phyloP scores from a whole-genome alignment of 2,888 invertebrate genomes.

The Eubasilissa splendida region DNA sequence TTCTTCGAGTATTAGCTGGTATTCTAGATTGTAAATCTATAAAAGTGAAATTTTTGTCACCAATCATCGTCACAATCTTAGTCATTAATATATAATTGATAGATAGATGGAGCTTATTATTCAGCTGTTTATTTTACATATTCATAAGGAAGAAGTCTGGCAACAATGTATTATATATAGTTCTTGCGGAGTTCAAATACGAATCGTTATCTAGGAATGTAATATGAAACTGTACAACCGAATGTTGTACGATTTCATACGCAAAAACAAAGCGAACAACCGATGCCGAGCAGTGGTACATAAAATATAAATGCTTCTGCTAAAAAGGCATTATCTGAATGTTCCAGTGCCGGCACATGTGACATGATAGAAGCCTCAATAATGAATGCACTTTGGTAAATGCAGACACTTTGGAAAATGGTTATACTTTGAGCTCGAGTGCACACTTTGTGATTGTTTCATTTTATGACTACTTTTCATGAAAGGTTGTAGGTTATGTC shows the following conservation, averaged over 20 bases:
- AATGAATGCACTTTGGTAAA: slow-evolving; percentile 34
- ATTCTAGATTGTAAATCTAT: too few species aligned
- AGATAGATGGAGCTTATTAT: too few species aligned
- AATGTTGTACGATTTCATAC: neutral
- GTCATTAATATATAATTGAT: too few species aligned
- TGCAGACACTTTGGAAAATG: slow-evolving; percentile 4
- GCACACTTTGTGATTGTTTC: neutral
- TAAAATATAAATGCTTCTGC: slow-evolving; percentile 8
- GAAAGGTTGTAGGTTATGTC: too few species aligned
- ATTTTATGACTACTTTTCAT: too few species aligned
- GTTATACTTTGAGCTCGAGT: slow-evolving; percentile 1
- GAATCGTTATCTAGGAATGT: neutral
- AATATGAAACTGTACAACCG: neutral
- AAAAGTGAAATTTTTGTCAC: too few species aligned
- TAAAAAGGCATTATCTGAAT: slow-evolving; percentile 31
- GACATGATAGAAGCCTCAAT: slow-evolving; percentile 34
- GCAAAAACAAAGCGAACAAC: neutral
- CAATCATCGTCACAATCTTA: too few species aligned
- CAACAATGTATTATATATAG: too few species aligned
- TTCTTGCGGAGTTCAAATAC: too few species aligned
- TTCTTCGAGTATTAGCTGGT: too few species aligned
- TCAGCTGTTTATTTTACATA: too few species aligned
- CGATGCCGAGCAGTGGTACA: neutral
- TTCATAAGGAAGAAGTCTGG: too few species aligned
- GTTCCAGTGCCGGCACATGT: slow-evolving; percentile 8